Evolutionary conservation across 1,140 invertebrate species (phyloP), one percentile per base, ranked within the genome.

Genomic region (Aphelinus atriplicis): DNA sequence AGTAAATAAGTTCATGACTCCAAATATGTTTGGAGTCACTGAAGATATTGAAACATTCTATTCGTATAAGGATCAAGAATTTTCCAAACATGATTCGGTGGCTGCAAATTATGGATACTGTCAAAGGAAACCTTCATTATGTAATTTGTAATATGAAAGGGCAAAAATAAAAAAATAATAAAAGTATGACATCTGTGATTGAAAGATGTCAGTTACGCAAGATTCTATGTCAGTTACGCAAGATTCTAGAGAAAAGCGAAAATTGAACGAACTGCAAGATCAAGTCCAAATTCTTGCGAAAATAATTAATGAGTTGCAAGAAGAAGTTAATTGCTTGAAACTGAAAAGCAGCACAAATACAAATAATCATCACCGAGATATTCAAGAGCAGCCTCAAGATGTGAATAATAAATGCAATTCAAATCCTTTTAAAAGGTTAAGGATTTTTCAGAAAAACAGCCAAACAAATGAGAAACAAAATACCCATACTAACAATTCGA

Each of bases 211-310:
- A 10, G 4, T 62, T 5, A 6, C 5, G 3, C n/a, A 64, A 9
- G 10, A 5, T 51, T 6, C 10, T 43, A 66, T 66, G 64, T 45
- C 64, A 66, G 2, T n/a, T 6, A 46, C 65, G 9, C 48, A 55
- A 67, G 5, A 7, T 46, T 56, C 51, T 46, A 45, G 7, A 56
- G 42, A 60, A 6, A 51, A 60, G 6, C 6, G 6, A 6, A 43
- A 60, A 10, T 7, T 61, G 10, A 10, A 4, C n/a, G 53, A 61
- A 46, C 57, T 71, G 1, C 4, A 53, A 1, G 42, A 47, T 3
- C 42, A 71, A 71, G 53, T 64, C 10, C 6, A 64, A 55, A 47
- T n/a, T 5, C 61, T 71, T 10, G 10, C 60, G 10, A 63, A 63
- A 43, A 56, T 47, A 7, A 48, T 63, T 3, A 7, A 63, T n/a